Evolutionary conservation across 1,140 invertebrate genomes (phyloP), one percentile per base, ranked within the genome.

Genomic region (Drosophila prosaltans): DNA sequence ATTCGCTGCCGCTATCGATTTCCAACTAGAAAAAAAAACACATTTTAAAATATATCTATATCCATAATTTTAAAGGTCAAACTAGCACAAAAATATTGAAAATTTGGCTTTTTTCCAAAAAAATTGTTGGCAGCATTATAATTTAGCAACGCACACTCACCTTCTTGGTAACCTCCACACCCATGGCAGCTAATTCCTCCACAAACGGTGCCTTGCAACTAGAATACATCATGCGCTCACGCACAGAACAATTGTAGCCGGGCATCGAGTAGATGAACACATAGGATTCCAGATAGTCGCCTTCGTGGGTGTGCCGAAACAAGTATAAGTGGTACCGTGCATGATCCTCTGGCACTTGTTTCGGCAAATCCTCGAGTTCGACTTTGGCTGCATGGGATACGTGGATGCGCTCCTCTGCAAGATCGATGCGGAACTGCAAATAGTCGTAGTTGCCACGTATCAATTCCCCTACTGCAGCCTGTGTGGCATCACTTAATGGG

Each of bases 181-280:
- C 95, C 67, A 97, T 92, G 28, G 95, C 95, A 80, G 97, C 95
- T 74, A 98, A 95, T 32, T 95, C 94, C 72, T 97, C 95, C 26
- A 98, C 93, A 55, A 99, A 94, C 21, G 97, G 96, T 74, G 95
- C 96, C 93, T 99, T 99, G 92, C 98, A 99, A 79, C 98, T 98
- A 1, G 98, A 99, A 93, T 99, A 99, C 81, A 99, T 94, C 98
- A 99, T 99, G 81, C 98, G 94, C 93, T 99, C 98, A 92, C 98
- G 98, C 72, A 99, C 97, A 69, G 97, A 95, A 90, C 97, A 98
- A 57, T 94, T 96, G 92, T 98, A 98, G 7, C 97, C 98, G 24
- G 98, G 98, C 97, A 99, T 99, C 9, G 97, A 98, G 93, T 99
- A 99, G 81, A 99, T 97, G 92, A 99, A 99, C 57, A 99, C 97